Percentiles rank a stretch among this genome's conserved stretches.
phyloP scores from a whole-genome alignment of 2,797 vertebrate species.

The Syngnathus rostellatus region DNA sequence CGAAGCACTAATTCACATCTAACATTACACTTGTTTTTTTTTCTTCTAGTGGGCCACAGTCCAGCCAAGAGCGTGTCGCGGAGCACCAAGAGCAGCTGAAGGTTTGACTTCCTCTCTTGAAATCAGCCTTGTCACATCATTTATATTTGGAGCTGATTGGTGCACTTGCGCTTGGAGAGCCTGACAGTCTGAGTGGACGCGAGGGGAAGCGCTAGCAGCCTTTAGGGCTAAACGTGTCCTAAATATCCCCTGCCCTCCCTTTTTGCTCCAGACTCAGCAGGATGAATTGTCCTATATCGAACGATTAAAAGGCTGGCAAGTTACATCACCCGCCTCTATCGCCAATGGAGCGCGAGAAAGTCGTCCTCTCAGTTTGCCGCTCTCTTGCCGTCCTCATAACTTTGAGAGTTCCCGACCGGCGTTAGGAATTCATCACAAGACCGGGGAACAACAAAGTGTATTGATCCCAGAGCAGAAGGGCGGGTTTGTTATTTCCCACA shows the following conservation, averaged over 20 bases:
- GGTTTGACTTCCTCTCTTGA: constrained; percentile 44
- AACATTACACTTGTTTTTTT: constrained; percentile 5
- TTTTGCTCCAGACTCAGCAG: constrained; percentile 36
- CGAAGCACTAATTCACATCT: not conserved
- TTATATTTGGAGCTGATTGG: constrained; percentile 22
- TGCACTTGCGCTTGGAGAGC: constrained; percentile 41
- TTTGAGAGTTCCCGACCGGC: constrained; percentile 5
- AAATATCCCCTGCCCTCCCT: constrained; percentile 35
- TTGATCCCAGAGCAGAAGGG: constrained; percentile 36
- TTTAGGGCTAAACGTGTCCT: constrained; percentile 56
- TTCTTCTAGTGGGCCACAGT: constrained; percentile 20
- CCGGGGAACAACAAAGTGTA: constrained; percentile 35
- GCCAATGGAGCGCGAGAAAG: constrained; percentile 33
- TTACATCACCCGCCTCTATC: constrained; percentile 41
- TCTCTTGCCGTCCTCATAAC: constrained; percentile 22
- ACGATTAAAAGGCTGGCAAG: constrained; percentile 38
- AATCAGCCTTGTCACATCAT: constrained; percentile 29
- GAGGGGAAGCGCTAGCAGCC: constrained; percentile 29
- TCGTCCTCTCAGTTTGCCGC: constrained; percentile 25
- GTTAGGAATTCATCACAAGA: constrained; percentile 26
- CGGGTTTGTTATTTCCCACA: not conserved
- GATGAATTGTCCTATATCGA: constrained; percentile 32
- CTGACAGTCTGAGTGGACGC: constrained; percentile 34
- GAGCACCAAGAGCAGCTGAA: constrained; percentile 39
- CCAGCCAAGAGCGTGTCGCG: constrained; percentile 28